Conservation (phyloP, 2,797 vertebrate species). For the Bufotes viridis region DNA sequence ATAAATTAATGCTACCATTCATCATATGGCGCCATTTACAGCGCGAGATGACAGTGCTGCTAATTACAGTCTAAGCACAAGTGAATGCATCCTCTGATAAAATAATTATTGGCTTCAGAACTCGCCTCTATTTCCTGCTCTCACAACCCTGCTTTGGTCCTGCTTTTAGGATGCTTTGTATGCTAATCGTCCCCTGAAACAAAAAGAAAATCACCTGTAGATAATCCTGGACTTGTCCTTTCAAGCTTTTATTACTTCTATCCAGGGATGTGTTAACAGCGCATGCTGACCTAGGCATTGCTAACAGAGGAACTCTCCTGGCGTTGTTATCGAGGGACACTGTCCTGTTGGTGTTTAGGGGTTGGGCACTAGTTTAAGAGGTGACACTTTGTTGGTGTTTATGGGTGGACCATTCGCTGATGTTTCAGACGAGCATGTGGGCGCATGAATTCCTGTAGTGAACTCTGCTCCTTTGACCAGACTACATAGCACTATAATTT, state of each 20-base stretch:
- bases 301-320: too few relatives aligned
- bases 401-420: too few relatives aligned
- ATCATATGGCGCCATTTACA: conserved; percentile 18
- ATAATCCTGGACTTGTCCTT: background rate
- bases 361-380: too few relatives aligned
- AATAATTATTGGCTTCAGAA: conserved; percentile 22
- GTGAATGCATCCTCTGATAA: conserved; percentile 1
- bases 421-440: too few relatives aligned
- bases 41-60: conserved; percentile 14
- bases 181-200: background rate
- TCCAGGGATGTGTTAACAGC: background rate
- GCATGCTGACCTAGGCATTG: too few relatives aligned
- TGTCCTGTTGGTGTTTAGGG: too few relatives aligned
- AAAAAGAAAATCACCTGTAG: background rate
- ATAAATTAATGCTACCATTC: conserved; percentile 14
- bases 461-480: too few relatives aligned
- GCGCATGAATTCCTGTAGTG: too few relatives aligned
- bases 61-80: conserved; percentile 7
- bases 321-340: too few relatives aligned
- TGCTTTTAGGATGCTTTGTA: background rate
- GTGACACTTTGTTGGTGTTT: too few relatives aligned
- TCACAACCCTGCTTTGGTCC: background rate
- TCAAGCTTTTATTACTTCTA: background rate
- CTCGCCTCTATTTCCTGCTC: background rate
- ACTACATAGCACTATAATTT: too few relatives aligned